Evolutionary conservation across 2,797 vertebrate species (phyloP), one percentile per base, ranked within the genome.

Genomic region (Pempheris klunzingeri): DNA sequence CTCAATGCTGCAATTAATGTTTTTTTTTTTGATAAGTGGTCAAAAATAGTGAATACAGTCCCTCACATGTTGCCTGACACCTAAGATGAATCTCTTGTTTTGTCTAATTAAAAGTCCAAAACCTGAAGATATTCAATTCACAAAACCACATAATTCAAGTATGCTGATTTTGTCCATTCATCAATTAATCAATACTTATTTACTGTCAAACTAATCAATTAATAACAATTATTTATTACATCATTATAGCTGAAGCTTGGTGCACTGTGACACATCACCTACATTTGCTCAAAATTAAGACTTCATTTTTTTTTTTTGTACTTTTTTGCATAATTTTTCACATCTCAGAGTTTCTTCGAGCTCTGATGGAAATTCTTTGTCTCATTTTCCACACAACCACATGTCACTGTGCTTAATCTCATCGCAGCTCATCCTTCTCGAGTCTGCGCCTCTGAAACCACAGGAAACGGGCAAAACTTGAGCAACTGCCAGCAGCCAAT

Each of bases 391-490:
- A 71, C n/a, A 20, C 9, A 71, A 70, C 62, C 41, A 7, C 24
- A 50, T 13, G n/a, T 1, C 64, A 8, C 49, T 6, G 39, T 36
- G 52, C 22, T 14, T 41, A 53, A 54, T 55, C 53, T 87, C 79
- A 87, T 90, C 78, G 24, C 43, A 15, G 59, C 64, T 73, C 77
- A 79, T 86, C 68, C 67, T 78, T 77, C 71, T 80, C 24, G 20
- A 44, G 43, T 84, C 64, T 88, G 68, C 69, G 52, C 24, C n/a
- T n/a, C n/a, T 53, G n/a, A 92, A 90, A 88, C 85, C 90, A 92
- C 92, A 95, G 92, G 90, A 94, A 93, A 90, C 38, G 52, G 89
- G 72, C 82, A 85, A 76, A 79, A 82, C 71, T 85, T 82, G 74
- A 85, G 80, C 78, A 86, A 87, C 83, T 63, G 78, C 76, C 74